phyloP scores from a whole-genome alignment of 2,888 invertebrate genomes.

The Platycheirus albimanus region DNA sequence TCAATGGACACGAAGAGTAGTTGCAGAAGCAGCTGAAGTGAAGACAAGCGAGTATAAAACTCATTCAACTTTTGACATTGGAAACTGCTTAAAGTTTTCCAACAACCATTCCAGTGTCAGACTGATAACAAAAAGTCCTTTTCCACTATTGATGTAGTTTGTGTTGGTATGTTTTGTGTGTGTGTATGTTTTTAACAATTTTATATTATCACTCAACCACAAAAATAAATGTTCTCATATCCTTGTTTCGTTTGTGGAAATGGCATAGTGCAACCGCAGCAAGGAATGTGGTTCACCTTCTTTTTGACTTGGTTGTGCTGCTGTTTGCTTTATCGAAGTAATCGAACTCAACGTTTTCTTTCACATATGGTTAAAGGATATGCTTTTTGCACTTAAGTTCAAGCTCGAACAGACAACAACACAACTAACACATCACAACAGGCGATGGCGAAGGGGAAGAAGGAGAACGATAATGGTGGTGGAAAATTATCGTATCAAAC shows the following conservation, averaged over 20 bases:
- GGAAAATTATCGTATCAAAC: constrained; percentile 60
- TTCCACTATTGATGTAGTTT: not conserved
- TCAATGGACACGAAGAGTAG: constrained; percentile 2
- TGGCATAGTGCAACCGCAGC: not conserved
- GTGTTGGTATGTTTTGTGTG: not conserved
- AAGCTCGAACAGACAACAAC: not conserved
- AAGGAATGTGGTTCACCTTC: constrained; percentile 9
- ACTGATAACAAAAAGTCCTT: constrained; percentile 33
- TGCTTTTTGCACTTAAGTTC: constrained; percentile 30
- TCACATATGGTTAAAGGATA: constrained; percentile 54
- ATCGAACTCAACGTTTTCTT: constrained; percentile 48
- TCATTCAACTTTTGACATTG: constrained; percentile 64
- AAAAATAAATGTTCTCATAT: constrained; percentile 49
- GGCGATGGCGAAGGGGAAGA: too few relatives aligned
- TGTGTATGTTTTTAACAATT: constrained; percentile 42
- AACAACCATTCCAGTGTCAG: constrained; percentile 22
- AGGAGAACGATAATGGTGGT: constrained; percentile 14
- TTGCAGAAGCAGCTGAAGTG: not conserved
- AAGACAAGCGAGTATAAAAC: constrained; percentile 18
- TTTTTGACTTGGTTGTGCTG: too few relatives aligned
- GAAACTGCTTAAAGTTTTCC: constrained; percentile 47
- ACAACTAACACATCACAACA: not conserved
- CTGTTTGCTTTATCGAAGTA: constrained; percentile 37
- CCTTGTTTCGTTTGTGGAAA: constrained; percentile 18
- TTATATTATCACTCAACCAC: constrained; percentile 63